phyloP scores from a whole-genome alignment of 2,113 vertebrate species.

The Corynorhinus townsendii region DNA sequence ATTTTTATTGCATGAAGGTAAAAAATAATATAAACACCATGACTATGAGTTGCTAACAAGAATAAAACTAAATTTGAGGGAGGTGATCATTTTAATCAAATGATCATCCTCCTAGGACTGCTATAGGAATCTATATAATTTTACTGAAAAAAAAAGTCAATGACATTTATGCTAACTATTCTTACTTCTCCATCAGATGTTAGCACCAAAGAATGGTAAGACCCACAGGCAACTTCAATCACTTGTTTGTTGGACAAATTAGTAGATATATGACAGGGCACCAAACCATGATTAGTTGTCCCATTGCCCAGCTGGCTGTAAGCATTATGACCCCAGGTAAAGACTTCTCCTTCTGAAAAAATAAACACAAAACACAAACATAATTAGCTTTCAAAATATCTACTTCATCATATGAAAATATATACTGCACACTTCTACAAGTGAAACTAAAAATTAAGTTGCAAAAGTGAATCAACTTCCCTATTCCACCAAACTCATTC shows the following conservation, averaged over 20 bases:
- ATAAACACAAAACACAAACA: slow-evolving; percentile 25
- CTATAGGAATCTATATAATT: neutral
- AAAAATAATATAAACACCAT: neutral
- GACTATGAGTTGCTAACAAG: neutral
- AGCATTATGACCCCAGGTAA: slow-evolving; percentile 97
- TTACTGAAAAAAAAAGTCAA: neutral
- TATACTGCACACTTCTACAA: neutral
- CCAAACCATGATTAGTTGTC: slow-evolving; percentile 90
- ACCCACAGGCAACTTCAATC: slow-evolving; percentile 94
- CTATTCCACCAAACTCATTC: neutral
- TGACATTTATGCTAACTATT: neutral
- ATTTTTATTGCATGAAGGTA: neutral
- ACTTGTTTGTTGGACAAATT: slow-evolving; percentile 95
- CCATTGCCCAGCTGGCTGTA: slow-evolving; percentile 97
- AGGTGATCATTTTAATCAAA: slow-evolving; percentile 10
- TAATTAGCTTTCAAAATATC: slow-evolving; percentile 30
- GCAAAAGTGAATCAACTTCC: neutral
- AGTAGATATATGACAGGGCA: slow-evolving; percentile 93
- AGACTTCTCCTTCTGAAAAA: slow-evolving; percentile 94
- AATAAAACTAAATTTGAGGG: neutral
- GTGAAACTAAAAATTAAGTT: neutral
- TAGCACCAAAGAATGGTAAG: slow-evolving; percentile 95
- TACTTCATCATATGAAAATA: neutral
- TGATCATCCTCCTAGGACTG: neutral
- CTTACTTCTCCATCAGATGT: slow-evolving; percentile 95